A percentile compares a stretch with the other conserved stretches of the same genome.
These are phyloP conservation scores for Cydia amplana DNA, from an alignment of 1,140 invertebrate genomes.

Conservation along the genomic window DNA sequence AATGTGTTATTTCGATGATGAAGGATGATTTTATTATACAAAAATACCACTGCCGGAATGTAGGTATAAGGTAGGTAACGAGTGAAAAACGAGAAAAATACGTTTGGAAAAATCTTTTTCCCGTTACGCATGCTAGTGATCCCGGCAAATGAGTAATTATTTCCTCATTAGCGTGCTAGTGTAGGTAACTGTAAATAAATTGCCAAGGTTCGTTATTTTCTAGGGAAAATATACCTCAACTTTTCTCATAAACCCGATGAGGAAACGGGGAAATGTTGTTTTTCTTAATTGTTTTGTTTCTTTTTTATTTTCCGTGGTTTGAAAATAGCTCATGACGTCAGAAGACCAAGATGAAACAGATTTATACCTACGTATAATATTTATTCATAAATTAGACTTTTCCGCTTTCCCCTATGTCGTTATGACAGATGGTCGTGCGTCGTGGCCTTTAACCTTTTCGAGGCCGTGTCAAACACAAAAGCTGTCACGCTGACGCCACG, in stretches of 20 bases:
- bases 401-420: too few species aligned
- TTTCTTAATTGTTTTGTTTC: constrained; percentile 2
- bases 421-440: too few species aligned
- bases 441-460: too few species aligned
- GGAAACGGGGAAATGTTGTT: constrained; percentile 13
- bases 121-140: constrained; percentile 21
- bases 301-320: not conserved
- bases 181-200: constrained; percentile 29
- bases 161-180: constrained; percentile 18
- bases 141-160: constrained; percentile 29
- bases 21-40: not conserved
- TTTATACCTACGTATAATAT: too few species aligned
- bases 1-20: not conserved
- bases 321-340: not conserved
- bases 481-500: too few species aligned
- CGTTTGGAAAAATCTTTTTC: constrained; percentile 28
- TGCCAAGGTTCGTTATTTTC: constrained; percentile 13
- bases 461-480: too few species aligned
- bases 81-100: constrained; percentile 30
- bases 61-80: not conserved
- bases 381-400: too few species aligned
- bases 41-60: not conserved
- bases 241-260: constrained; percentile 14
- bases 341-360: too few species aligned
- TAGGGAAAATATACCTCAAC: constrained; percentile 18